phyloP scores from a whole-genome alignment of 2,888 invertebrate genomes.

The Eueremaeus valkanovi region DNA sequence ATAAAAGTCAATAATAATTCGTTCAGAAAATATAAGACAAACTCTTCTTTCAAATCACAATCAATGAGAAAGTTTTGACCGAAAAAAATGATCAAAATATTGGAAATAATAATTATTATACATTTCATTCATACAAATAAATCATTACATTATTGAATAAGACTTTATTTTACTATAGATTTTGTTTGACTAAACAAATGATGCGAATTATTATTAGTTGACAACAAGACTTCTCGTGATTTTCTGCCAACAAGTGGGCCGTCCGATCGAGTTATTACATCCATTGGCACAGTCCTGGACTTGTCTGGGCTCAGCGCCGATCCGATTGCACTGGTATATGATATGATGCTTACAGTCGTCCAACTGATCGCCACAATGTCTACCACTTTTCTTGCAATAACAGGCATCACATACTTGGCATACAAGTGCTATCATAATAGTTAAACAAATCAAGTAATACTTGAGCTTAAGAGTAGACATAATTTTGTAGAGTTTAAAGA shows the following conservation, averaged over 20 bases:
- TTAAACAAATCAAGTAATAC: background rate
- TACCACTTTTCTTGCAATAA: slow-evolving; percentile 35
- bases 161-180: no score
- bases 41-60: no score
- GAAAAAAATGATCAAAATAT: no score
- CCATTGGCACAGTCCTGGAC: slow-evolving; percentile 30
- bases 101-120: no score
- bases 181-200: no score
- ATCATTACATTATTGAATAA: no score
- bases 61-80: no score
- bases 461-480: background rate
- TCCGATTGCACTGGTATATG: slow-evolving; percentile 37
- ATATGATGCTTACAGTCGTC: slow-evolving; percentile 32
- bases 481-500: background rate
- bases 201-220: background rate
- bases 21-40: no score
- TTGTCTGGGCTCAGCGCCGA: slow-evolving; percentile 19
- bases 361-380: slow-evolving; percentile 38
- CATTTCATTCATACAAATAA: no score
- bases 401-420: background rate
- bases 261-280: slow-evolving; percentile 32
- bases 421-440: background rate
- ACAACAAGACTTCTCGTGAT: slow-evolving; percentile 29
- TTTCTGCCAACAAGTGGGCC: slow-evolving; percentile 39
- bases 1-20: no score